phyloP scores from a whole-genome alignment of 1,140 invertebrate genomes.

The Hylyphantes graminicola region DNA sequence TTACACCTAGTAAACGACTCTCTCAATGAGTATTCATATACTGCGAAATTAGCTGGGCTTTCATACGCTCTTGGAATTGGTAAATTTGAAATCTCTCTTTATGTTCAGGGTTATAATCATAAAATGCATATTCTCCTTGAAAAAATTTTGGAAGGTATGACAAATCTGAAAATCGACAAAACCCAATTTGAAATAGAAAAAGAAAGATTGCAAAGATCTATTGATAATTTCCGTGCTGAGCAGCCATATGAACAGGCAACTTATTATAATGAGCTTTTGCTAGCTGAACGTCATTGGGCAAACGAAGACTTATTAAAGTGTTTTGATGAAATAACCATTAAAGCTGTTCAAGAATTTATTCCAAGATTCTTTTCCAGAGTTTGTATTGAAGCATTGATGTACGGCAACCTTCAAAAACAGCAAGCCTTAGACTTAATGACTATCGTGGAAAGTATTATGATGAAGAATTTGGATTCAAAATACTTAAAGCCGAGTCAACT shows the following conservation, averaged over 20 bases:
- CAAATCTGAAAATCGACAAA: conserved; percentile 84
- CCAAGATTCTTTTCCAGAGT: conserved; percentile 80
- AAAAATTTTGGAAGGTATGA: conserved; percentile 87
- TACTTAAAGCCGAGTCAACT: conserved; percentile 85
- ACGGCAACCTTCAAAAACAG: conserved; percentile 82
- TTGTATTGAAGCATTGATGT: conserved; percentile 85
- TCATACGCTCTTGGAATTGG: conserved; percentile 81
- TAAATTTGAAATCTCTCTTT: conserved; percentile 85
- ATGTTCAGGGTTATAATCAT: conserved; percentile 82
- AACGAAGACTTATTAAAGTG: conserved; percentile 86
- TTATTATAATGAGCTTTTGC: conserved; percentile 85
- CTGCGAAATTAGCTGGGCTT: conserved; percentile 89
- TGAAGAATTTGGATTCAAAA: conserved; percentile 71
- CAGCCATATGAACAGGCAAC: conserved; percentile 93
- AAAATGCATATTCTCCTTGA: conserved; percentile 88
- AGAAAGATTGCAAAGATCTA: conserved; percentile 76
- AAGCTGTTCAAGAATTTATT: conserved; percentile 80
- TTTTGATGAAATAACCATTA: conserved; percentile 78
- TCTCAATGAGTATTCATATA: conserved; percentile 93
- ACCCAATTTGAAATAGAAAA: conserved; percentile 91
- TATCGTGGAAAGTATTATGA: conserved; percentile 77
- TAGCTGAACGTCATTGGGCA: conserved; percentile 88
- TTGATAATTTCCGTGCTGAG: conserved; percentile 81
- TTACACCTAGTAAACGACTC: conserved; percentile 83
- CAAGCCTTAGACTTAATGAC: conserved; percentile 76